Evolutionary conservation across 2,113 vertebrate genomes (phyloP).

Genomic region (Ivindomyrus marchei): DNA sequence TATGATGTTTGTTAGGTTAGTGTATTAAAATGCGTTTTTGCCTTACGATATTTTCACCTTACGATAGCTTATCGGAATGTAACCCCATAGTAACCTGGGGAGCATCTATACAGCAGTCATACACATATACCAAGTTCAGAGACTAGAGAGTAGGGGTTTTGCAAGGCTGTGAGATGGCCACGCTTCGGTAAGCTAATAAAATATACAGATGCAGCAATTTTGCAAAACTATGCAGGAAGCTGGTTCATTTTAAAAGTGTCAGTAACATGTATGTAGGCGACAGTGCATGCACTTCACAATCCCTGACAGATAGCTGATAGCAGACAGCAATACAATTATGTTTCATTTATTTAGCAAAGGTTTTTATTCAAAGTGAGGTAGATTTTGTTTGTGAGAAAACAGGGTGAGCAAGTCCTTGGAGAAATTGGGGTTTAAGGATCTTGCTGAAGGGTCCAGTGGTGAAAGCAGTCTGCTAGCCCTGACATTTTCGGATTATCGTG

Average conservation of each 20-base stretch:
- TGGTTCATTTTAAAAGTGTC: background rate
- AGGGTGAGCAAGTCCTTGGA: background rate
- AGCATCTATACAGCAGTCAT: background rate
- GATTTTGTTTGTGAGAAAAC: background rate
- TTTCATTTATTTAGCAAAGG: background rate
- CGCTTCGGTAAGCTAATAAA: background rate
- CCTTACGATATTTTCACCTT: background rate
- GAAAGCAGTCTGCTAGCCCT: background rate
- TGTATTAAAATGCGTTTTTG: background rate
- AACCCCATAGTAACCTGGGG: background rate
- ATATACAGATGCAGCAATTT: constrained; percentile 5
- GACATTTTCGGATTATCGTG: background rate
- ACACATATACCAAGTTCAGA: background rate
- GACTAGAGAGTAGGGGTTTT: background rate
- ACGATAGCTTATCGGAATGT: background rate
- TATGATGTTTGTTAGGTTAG: background rate
- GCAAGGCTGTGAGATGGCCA: background rate
- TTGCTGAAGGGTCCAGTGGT: background rate
- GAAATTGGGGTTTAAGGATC: background rate
- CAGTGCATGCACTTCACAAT: background rate
- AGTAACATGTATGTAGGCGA: background rate
- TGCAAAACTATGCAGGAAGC: constrained; percentile 7
- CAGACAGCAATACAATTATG: background rate
- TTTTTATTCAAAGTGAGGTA: background rate
- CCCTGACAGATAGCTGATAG: background rate